These are phyloP conservation scores for Aldabrachelys gigantea DNA, from an alignment of 2,113 vertebrate species.

Conservation along the genomic window DNA sequence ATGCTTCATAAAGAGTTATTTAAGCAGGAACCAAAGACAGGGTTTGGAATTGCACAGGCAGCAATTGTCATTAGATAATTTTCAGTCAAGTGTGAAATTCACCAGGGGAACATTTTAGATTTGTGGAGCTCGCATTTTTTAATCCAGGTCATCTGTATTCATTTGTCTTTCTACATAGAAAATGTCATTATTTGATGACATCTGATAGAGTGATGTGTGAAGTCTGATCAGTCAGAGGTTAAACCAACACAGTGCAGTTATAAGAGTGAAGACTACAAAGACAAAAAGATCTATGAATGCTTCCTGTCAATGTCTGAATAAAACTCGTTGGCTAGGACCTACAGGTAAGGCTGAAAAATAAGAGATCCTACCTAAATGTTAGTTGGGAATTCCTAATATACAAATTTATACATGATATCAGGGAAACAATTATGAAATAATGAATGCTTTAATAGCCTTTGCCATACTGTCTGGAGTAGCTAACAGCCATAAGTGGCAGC, in stretches of 20 bases:
- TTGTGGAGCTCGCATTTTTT: background rate
- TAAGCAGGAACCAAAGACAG: background rate
- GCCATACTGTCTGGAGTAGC: background rate
- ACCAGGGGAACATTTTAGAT: background rate
- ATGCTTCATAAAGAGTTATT: background rate
- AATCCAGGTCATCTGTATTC: background rate
- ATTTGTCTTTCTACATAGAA: conserved; percentile 32
- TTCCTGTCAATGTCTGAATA: background rate
- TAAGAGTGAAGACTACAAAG: background rate
- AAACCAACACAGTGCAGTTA: background rate
- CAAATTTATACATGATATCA: conserved; percentile 41
- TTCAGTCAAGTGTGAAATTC: conserved; percentile 21
- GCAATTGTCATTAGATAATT: conserved; percentile 17
- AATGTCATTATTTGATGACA: background rate
- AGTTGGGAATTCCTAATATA: conserved; percentile 3
- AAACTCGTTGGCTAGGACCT: conserved; percentile 2
- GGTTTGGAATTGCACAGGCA: background rate
- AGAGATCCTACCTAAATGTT: background rate
- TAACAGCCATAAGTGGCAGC: background rate
- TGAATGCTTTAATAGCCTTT: conserved; percentile 12
- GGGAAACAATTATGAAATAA: background rate
- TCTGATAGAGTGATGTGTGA: conserved; percentile 35
- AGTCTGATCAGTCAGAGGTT: background rate
- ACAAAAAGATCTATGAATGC: background rate
- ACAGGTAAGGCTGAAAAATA: background rate